Base-by-base conservation (phyloP, 1,140 invertebrate species). In the Artemia franciscana region DNA sequence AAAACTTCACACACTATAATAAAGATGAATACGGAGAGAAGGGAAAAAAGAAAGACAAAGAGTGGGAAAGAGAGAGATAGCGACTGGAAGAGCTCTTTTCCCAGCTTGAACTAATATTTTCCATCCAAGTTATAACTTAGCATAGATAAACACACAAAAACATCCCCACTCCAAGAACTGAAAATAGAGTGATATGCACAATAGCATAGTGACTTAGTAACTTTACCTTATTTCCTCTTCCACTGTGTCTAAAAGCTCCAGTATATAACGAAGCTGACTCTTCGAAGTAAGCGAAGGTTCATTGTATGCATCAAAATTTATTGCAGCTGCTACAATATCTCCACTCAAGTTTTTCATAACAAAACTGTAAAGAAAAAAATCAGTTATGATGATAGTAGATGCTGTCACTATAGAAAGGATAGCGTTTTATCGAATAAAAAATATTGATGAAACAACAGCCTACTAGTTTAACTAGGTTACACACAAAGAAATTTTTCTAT, bases 171-270 rank as follows among this genome's bases (percentile, higher is more conserved):
- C n/a, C n/a, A n/a, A n/a, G n/a, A n/a, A n/a, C n/a, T n/a, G n/a
- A n/a, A n/a, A n/a, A n/a, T n/a, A n/a, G n/a, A n/a, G n/a, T n/a
- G n/a, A n/a, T n/a, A n/a, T n/a, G n/a, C n/a, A n/a, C n/a, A n/a
- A n/a, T n/a, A n/a, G n/a, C n/a, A n/a, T n/a, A n/a, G n/a, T n/a
- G n/a, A n/a, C n/a, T n/a, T n/a, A n/a, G n/a, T n/a, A n/a, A n/a
- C 73, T 73, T 73, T 76, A 82, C 75, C 80, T 77, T 3, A 88
- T 78, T 2, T 84, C 81, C 15, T 77, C 78, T 72, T 89, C 86
- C 0, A 88, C 67, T 66, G 73, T 78, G 68, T 88, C 86, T 57
- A 90, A 72, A 68, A 89, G 87, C 5, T 85, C 82, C 71, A 89
- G 85, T 61, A 88, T 79, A 57, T 83, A 79, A 12, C 72, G 73